Conservation (phyloP, 2,113 vertebrate genomes). For the Plecturocebus donacophilus region DNA sequence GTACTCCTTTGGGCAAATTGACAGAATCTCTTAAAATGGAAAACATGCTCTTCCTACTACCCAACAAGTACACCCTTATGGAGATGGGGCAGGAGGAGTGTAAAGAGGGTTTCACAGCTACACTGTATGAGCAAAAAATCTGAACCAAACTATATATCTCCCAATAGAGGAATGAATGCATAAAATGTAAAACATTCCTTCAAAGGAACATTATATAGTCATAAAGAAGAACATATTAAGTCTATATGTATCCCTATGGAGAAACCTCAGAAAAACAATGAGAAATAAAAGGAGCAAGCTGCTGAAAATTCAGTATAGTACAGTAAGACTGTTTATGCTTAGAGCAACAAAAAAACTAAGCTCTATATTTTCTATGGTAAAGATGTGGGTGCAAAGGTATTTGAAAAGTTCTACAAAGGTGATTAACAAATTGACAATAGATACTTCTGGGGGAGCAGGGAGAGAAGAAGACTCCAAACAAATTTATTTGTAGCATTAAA, state of each 20-base stretch:
- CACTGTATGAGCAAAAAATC: fast-evolving
- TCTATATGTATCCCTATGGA: fast-evolving
- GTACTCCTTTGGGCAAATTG: neutral
- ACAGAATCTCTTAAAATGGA: neutral
- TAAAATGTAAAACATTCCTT: neutral
- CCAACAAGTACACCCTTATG: neutral
- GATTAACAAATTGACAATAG: neutral
- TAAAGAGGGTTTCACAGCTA: no score
- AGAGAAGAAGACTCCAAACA: neutral
- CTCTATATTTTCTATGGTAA: neutral
- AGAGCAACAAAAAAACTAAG: neutral
- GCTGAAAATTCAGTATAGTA: fast-evolving
- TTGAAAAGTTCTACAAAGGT: neutral
- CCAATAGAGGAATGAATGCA: fast-evolving
- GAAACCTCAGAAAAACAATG: neutral
- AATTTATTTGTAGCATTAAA: neutral
- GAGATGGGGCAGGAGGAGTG: fast-evolving
- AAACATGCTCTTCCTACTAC: neutral
- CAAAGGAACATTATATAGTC: neutral
- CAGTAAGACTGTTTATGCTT: neutral
- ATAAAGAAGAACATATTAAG: neutral
- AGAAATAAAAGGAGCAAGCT: neutral
- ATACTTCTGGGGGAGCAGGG: no score
- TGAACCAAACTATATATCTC: no score
- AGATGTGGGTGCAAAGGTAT: neutral